Evolutionary conservation across 2,797 vertebrate species (phyloP), one percentile per base, ranked within the genome.

Genomic region (Mionectes olivaceus): DNA sequence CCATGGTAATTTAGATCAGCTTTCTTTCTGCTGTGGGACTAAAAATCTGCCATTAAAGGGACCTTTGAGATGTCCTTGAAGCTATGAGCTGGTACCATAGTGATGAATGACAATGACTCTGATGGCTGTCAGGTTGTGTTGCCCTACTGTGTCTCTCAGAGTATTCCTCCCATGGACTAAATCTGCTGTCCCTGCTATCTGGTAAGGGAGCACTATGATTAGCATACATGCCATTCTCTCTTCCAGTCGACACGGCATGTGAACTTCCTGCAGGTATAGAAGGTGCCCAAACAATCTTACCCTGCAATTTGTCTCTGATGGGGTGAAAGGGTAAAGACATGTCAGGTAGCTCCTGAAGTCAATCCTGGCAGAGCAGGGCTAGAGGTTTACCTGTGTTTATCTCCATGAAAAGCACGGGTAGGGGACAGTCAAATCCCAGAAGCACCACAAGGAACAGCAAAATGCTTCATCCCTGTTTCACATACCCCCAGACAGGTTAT

Each of bases 1-100:
- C 43, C 69, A 21, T 13, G 27, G 37, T 56, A 71, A 64, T 91
- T 92, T 61, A 73, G 32, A 59, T 32, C 21, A 7, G 2, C 19
- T 77, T 87, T 37, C 33, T 41, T 91, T 90, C 57, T 81, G 43
- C 21, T 81, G 1, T 33, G 53, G 67, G 27, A 35, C 46, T 75
- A 75, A 55, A 92, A 91, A 81, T 69, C 27, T 81, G 28, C 6
- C 18, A 27, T 55, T 65, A 59, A 81, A 77, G 10, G 39, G 53
- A 33, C 57, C 69, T 77, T 22, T 78, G 79, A 81, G 82, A 52
- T 10, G 12, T 57, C 43, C 57, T 83, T 93, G 73, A 65, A 81
- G 13, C 28, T 65, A 4, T 76, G 83, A 82, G 19, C 41, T 83
- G 71, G 39, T 78, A 39, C 35, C n/a, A 22, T 21, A 65, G 64